Evolutionary conservation across 2,113 vertebrate genomes (phyloP).

Genomic region (Myotis yumanensis): DNA sequence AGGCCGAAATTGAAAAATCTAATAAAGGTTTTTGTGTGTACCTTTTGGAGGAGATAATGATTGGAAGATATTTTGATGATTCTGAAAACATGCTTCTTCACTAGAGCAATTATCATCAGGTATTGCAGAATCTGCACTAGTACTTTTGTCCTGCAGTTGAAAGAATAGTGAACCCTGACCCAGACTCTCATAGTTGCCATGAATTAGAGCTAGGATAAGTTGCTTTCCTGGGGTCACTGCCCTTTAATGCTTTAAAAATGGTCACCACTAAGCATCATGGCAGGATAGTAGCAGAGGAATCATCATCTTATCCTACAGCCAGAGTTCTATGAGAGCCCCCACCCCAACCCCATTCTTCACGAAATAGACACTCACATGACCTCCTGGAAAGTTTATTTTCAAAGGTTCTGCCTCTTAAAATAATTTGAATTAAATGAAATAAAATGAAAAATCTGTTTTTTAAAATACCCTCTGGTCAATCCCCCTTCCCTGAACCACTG

Average conservation of each 20-base stretch:
- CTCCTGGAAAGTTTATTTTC: background rate
- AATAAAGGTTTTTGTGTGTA: background rate
- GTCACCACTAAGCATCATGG: background rate
- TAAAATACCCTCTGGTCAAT: background rate
- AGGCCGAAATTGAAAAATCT: background rate
- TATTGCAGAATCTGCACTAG: background rate
- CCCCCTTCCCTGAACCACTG: background rate
- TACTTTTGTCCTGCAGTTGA: background rate
- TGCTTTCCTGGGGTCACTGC: background rate
- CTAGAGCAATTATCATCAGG: background rate
- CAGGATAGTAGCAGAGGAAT: background rate
- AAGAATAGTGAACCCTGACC: background rate
- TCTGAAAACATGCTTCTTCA: background rate
- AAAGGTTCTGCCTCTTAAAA: background rate
- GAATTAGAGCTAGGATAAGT: background rate
- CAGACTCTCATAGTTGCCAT: background rate
- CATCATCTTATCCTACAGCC: background rate
- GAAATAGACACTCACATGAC: background rate
- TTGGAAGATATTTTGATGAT: background rate
- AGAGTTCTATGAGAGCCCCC: background rate
- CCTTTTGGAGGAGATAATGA: background rate
- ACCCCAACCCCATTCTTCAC: background rate
- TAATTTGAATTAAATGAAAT: slow-evolving; percentile 23
- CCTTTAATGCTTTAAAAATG: background rate
- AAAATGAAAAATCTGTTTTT: background rate